Evolutionary conservation across 1,140 invertebrate species (phyloP).

Genomic region (Drosophila truncata): DNA sequence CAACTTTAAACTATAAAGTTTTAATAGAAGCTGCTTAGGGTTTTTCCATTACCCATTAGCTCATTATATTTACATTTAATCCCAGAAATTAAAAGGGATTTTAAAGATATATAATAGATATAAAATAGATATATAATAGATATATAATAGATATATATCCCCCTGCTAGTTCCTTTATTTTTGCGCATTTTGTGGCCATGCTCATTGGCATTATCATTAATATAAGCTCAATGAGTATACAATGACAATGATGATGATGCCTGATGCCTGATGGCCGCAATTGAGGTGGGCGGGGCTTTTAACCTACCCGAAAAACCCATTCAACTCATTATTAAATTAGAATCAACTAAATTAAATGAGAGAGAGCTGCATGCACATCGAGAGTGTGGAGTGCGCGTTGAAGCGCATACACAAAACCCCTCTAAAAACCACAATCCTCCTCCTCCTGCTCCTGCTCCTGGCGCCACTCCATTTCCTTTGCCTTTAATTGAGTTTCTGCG

Average conservation of each 20-base stretch:
- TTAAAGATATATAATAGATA: not conserved
- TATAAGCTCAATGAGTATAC: slow-evolving; percentile 7
- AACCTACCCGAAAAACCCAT: slow-evolving; percentile 31
- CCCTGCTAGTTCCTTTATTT: not conserved
- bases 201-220: slow-evolving; percentile 51
- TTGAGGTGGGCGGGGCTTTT: slow-evolving; percentile 18
- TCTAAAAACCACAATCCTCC: slow-evolving; percentile 7
- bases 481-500: slow-evolving; percentile 76
- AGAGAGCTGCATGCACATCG: slow-evolving; percentile 24
- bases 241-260: slow-evolving; percentile 11
- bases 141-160: not conserved
- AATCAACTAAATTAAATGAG: slow-evolving; percentile 70
- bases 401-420: slow-evolving; percentile 59
- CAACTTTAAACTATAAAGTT: not conserved
- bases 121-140: too few relatives aligned
- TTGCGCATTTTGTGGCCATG: not conserved
- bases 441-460: too few relatives aligned
- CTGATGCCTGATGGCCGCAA: slow-evolving; percentile 37
- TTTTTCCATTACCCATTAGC: not conserved
- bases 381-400: slow-evolving; percentile 59
- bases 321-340: slow-evolving; percentile 77
- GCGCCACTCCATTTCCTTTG: not conserved
- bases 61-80: not conserved
- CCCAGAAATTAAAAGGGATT: slow-evolving; percentile 7
- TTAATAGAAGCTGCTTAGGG: not conserved